A percentile compares a stretch with the other conserved stretches of the same genome.
phyloP scores from a whole-genome alignment of 2,888 invertebrate species.

The Cheilosia vulpina region DNA sequence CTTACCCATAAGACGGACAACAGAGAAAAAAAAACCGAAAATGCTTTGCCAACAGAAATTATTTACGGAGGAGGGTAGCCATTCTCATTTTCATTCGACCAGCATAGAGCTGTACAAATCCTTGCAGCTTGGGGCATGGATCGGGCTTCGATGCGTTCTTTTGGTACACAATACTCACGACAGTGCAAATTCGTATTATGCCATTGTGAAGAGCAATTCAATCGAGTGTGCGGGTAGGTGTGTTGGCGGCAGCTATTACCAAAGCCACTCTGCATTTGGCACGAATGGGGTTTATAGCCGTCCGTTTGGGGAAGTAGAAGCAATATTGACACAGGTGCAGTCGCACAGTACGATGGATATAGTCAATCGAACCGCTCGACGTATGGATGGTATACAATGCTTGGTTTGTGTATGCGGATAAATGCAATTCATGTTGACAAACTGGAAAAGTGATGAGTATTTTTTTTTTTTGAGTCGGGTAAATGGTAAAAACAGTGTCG shows the following conservation, averaged over 20 bases:
- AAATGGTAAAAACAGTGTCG: no score
- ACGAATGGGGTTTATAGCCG: not conserved
- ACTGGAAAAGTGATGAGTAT: no score
- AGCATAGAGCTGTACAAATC: not conserved
- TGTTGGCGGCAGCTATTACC: not conserved
- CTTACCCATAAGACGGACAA: not conserved
- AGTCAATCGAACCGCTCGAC: not conserved
- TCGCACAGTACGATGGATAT: not conserved
- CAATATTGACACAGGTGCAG: slow-evolving; percentile 8
- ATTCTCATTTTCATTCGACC: not conserved
- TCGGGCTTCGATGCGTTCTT: not conserved
- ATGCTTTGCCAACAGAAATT: slow-evolving; percentile 4
- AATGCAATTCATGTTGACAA: not conserved
- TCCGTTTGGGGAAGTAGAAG: not conserved
- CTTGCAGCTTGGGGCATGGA: not conserved
- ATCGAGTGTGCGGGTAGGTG: not conserved
- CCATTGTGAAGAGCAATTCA: slow-evolving; percentile 8
- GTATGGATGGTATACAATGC: not conserved
- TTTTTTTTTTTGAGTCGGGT: no score
- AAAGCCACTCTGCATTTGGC: not conserved
- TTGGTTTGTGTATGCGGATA: not conserved
- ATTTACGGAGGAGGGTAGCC: not conserved
- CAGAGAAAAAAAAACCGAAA: not conserved
- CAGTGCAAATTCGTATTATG: slow-evolving; percentile 5
- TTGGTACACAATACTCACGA: not conserved